These are phyloP conservation scores for Drosophila biarmipes DNA, from an alignment of 1,140 invertebrate genomes.

Conservation along the genomic window DNA sequence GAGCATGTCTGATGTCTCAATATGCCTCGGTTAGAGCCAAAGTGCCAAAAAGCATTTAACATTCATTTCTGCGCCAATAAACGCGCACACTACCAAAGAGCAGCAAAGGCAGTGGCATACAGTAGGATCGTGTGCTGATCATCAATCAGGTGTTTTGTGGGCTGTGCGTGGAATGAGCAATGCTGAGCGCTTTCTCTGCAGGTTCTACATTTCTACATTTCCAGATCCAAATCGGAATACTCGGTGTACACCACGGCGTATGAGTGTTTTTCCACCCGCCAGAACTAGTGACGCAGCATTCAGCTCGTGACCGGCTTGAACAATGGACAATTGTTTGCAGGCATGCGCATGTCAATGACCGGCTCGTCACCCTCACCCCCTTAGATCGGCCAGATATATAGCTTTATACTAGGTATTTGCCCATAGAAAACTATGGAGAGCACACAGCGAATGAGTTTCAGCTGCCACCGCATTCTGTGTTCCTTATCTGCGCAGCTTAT, in stretches of 20 bases:
- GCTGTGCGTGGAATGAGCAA: constrained; percentile 56
- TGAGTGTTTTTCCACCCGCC: constrained; percentile 13
- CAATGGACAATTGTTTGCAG: constrained; percentile 32
- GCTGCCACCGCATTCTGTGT: constrained; percentile 10
- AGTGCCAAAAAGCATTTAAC: constrained; percentile 50
- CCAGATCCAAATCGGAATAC: background rate
- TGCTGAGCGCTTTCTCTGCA: constrained; percentile 55
- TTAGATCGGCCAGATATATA: constrained; percentile 39
- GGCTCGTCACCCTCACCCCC: constrained; percentile 19
- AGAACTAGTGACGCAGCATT: constrained; percentile 36
- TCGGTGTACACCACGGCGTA: constrained; percentile 20
- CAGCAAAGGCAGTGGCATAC: background rate
- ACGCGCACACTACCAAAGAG: constrained; percentile 24
- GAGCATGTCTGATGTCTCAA: constrained; percentile 46
- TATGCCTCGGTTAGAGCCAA: constrained; percentile 41
- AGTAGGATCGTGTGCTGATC: constrained; percentile 36
- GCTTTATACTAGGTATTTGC: background rate
- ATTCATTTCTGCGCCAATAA: constrained; percentile 54
- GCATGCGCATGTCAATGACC: constrained; percentile 67
- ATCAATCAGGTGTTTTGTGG: constrained; percentile 43
- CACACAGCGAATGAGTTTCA: background rate
- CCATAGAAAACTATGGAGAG: constrained; percentile 8
- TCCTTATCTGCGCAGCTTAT: constrained; percentile 44
- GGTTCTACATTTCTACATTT: too few relatives aligned
- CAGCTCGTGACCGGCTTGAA: constrained; percentile 63